These are phyloP conservation scores for Drosophila micromelanica DNA, from an alignment of 1,140 invertebrate genomes.

Conservation along the genomic window DNA sequence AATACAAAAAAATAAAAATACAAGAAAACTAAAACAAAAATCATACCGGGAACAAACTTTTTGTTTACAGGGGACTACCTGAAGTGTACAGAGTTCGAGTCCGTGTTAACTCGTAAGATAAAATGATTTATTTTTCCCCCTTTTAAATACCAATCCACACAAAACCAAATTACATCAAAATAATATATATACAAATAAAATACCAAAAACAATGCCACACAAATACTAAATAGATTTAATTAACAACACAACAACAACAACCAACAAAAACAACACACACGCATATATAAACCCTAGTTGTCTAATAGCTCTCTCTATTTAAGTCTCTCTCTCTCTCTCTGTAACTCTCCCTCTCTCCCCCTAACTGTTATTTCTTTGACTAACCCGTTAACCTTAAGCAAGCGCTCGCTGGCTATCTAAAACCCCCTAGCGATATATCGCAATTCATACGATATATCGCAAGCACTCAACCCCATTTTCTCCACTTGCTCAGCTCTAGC, in stretches of 20 bases:
- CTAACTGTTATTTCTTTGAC: conserved; percentile 2
- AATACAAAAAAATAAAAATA: conserved; percentile 56
- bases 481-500: conserved; percentile 12
- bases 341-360: conserved; percentile 4
- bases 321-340: neutral
- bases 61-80: conserved; percentile 90
- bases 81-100: conserved; percentile 91
- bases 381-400: conserved; percentile 14
- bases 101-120: conserved; percentile 90
- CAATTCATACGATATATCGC: conserved; percentile 19
- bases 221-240: conserved; percentile 35
- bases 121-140: conserved; percentile 76
- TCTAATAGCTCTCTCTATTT: conserved; percentile 29
- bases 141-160: conserved; percentile 47
- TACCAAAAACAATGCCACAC: conserved; percentile 14
- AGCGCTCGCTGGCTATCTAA: conserved; percentile 24
- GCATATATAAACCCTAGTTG: conserved; percentile 30
- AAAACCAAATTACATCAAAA: conserved; percentile 20
- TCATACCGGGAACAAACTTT: conserved; percentile 86
- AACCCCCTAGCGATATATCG: conserved; percentile 18
- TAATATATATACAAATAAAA: conserved; percentile 21
- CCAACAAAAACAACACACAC: conserved; percentile 14
- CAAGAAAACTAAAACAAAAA: conserved; percentile 70
- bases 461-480: conserved; percentile 22
- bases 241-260: conserved; percentile 27